phyloP scores from a whole-genome alignment of 2,113 vertebrate genomes.

The Stomatorhinus ivindoensis region DNA sequence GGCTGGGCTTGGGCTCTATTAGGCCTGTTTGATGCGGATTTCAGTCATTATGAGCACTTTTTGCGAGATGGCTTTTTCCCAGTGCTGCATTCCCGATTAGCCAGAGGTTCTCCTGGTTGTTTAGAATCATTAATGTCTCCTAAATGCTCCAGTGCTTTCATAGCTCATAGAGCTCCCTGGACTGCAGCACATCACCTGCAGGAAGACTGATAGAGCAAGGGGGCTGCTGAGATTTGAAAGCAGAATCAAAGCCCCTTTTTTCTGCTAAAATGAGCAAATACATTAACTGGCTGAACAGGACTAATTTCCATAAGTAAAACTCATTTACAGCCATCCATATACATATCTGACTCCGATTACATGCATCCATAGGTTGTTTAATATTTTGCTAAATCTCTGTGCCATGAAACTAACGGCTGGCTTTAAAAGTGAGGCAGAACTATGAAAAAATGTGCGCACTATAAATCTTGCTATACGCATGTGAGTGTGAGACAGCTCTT shows the following conservation, averaged over 20 bases:
- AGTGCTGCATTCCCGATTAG: slow-evolving; percentile 23
- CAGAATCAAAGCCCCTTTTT: slow-evolving; percentile 29
- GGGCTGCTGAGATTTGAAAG: slow-evolving; percentile 16
- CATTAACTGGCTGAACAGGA: slow-evolving; percentile 23
- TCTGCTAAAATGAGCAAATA: slow-evolving; percentile 4
- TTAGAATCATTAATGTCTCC: slow-evolving; percentile 39
- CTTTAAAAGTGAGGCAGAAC: background rate
- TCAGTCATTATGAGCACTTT: slow-evolving; percentile 29
- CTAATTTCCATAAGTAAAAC: slow-evolving; percentile 16
- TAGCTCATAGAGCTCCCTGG: slow-evolving; percentile 47
- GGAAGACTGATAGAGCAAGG: slow-evolving; percentile 33
- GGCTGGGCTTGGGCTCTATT: slow-evolving; percentile 14
- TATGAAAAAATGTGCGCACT: background rate
- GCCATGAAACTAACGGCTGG: background rate
- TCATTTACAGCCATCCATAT: slow-evolving; percentile 28
- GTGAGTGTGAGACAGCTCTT: background rate
- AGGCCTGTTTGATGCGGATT: slow-evolving; percentile 29
- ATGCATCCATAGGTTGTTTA: slow-evolving; percentile 25
- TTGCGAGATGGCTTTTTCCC: slow-evolving; percentile 18
- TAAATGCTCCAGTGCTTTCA: slow-evolving; percentile 49
- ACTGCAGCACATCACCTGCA: slow-evolving; percentile 50
- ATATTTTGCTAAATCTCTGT: slow-evolving; percentile 8
- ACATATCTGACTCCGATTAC: slow-evolving; percentile 29
- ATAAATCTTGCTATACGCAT: background rate
- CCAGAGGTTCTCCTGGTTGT: slow-evolving; percentile 31